Evolutionary conservation across 2,888 invertebrate species (phyloP).

Genomic region (Mesochorus sp.): DNA sequence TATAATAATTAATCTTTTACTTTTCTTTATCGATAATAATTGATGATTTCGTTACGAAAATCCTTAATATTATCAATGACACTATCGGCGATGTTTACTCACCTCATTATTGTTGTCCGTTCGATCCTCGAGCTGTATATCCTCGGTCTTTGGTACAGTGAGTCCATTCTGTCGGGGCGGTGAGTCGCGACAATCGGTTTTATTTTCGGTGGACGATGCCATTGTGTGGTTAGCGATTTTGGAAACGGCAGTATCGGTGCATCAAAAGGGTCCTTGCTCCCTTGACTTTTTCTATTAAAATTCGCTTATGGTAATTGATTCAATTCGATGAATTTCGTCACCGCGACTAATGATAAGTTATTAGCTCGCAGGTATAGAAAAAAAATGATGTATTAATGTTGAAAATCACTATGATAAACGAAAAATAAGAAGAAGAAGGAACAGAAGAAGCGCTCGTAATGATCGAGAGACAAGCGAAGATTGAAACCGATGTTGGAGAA

Average conservation of each 20-base stretch:
- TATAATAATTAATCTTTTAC: no score
- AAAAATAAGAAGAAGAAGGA: background rate
- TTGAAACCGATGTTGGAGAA: slow-evolving; percentile 44
- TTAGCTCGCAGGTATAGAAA: background rate
- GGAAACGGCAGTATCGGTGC: slow-evolving; percentile 60
- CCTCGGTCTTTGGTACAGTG: slow-evolving; percentile 79
- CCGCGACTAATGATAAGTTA: background rate
- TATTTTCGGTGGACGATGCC: slow-evolving; percentile 63
- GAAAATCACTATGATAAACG: background rate
- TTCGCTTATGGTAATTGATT: background rate
- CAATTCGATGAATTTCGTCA: background rate
- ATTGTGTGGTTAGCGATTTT: slow-evolving; percentile 43
- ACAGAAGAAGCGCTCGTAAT: slow-evolving; percentile 5
- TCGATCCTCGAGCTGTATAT: slow-evolving; percentile 61
- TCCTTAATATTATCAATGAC: no score
- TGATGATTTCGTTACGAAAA: no score
- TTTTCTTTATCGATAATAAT: no score
- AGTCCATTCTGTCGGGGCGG: slow-evolving; percentile 79
- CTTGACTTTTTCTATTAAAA: background rate
- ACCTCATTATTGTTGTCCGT: slow-evolving; percentile 82
- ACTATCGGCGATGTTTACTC: slow-evolving; percentile 65
- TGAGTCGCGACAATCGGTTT: slow-evolving; percentile 55
- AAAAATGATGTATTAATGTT: background rate
- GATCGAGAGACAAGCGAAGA: slow-evolving; percentile 48
- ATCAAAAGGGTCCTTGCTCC: slow-evolving; percentile 50